Percentiles rank a stretch among this genome's conserved stretches.
These are phyloP conservation scores for Asarcornis scutulata DNA, from an alignment of 2,113 vertebrate genomes.

Conservation along the genomic window DNA sequence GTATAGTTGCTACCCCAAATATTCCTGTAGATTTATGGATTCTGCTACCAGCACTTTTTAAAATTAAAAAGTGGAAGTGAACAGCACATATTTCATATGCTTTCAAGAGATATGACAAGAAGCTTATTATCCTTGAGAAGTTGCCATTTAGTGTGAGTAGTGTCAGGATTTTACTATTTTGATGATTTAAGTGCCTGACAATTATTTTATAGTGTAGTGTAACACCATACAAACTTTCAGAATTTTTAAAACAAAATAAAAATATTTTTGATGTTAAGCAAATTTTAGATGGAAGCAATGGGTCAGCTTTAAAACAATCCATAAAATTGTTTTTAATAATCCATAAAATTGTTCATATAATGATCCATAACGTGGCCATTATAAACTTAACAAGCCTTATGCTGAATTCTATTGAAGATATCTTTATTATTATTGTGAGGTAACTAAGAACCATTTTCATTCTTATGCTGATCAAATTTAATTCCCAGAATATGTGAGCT, in stretches of 20 bases:
- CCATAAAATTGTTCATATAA: too few relatives aligned
- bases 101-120: conserved; percentile 21
- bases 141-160: conserved; percentile 30
- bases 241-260: conserved; percentile 15
- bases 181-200: background rate
- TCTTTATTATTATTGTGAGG: background rate
- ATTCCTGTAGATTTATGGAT: conserved; percentile 45
- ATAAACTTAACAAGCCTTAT: background rate
- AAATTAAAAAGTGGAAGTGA: conserved; percentile 46
- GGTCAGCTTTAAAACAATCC: background rate
- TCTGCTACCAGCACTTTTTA: conserved; percentile 26
- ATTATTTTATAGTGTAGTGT: conserved; percentile 36
- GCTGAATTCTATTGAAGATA: background rate
- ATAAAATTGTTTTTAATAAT: too few relatives aligned
- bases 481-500: background rate
- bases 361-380: background rate
- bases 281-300: background rate
- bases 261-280: background rate
- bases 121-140: conserved; percentile 41
- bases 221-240: background rate
- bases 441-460: background rate
- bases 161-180: conserved; percentile 29
- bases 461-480: background rate
- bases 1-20: background rate
- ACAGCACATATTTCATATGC: conserved; percentile 12